phyloP scores from a whole-genome alignment of 1,140 invertebrate species.

The Brachionus rotundiformis region DNA sequence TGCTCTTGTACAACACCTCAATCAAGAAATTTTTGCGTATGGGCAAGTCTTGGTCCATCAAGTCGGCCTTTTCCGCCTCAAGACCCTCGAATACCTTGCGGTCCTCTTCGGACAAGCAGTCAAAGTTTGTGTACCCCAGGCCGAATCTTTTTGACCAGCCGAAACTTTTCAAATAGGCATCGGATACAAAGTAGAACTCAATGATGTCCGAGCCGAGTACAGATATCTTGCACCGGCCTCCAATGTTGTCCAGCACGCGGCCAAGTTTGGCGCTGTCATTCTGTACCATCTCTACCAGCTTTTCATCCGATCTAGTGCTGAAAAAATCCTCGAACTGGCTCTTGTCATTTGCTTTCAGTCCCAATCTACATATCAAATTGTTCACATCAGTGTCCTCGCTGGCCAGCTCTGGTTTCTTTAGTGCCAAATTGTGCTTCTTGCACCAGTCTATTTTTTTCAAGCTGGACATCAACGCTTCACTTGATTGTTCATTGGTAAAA shows the following conservation, averaged over 20 bases:
- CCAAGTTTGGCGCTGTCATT: not conserved
- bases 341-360: not conserved
- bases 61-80: not conserved
- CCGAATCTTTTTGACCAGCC: not conserved
- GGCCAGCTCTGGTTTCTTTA: not conserved
- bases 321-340: not conserved
- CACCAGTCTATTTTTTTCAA: slow-evolving; percentile 13
- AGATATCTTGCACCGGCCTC: not conserved
- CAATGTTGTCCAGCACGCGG: not conserved
- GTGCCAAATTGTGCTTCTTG: not conserved
- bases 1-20: not conserved
- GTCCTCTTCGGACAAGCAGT: not conserved
- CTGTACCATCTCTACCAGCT: not conserved
- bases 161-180: slow-evolving; percentile 13
- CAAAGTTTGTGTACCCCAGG: not conserved
- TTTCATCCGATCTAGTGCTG: not conserved
- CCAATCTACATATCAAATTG: not conserved
- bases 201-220: not conserved
- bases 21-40: not conserved
- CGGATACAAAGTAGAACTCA: not conserved
- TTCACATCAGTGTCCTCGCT: not conserved
- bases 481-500: not conserved
- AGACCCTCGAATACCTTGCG: not conserved
- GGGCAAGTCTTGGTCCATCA: not conserved
- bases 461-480: not conserved